Base-by-base conservation (phyloP, 2,113 vertebrate genomes). In the Oncorhynchus masou region DNA sequence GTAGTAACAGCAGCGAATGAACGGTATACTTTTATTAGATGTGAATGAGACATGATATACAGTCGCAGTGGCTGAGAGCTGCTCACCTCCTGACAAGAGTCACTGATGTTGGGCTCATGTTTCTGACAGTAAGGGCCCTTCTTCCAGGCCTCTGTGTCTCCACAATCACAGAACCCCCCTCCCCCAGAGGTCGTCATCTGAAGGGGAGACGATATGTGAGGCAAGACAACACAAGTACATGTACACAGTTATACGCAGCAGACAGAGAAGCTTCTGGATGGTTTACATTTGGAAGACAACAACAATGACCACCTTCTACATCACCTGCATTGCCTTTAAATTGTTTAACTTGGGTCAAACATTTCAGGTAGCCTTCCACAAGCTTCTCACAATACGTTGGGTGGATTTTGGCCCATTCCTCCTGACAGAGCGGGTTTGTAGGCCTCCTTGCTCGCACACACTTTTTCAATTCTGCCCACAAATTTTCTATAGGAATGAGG, bases 121-220 rank as follows among this genome's bases (percentile, higher is more conserved):
- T 96, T 98, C 76, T 95, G 93, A 89, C 98, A 99, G 88, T 94
- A 98, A 90, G 97, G 95, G 62, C 96, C 95, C 79, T 94, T 95
- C 84, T 98, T 99, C 98, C 98, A 99, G 73, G 97, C 98, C 86
- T 99, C 98, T 54, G 95, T 91, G 73, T 99, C 98, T 69, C 98
- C 98, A 88, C 98, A 99, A 91, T 99, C 97, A 93, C 98, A 99
- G 91, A 99, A 99, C 24, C 98, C 98, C 75, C 97, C 98, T 57
- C 98, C 98, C 79, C 94, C 92, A 34, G 98, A 99, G 0, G 98
- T 98, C 6, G 97, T 99, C 97, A 99, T 99, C 98, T 99, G 87
- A 22, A 87, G 71, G 76, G 22, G 65, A 49, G 31, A 48, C 31
- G 11, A 78, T 20, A 29, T 6, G 8, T 13, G 29, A 64, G 20